A percentile compares a stretch with the other conserved stretches of the same genome.
phyloP scores from a whole-genome alignment of 1,140 invertebrate species.

The Galendromus occidentalis region DNA sequence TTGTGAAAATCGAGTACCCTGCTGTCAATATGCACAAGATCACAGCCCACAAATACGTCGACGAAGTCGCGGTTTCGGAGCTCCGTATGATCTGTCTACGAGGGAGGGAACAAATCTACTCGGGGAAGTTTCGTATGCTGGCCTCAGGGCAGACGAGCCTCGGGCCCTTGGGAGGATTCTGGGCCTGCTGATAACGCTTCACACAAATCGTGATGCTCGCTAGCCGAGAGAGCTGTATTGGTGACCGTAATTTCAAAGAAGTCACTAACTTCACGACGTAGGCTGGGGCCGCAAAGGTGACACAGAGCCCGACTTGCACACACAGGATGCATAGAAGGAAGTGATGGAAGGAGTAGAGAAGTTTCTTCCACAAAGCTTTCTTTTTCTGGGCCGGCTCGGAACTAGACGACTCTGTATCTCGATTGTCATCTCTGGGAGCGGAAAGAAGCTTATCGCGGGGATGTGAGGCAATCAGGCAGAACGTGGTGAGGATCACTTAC shows the following conservation, averaged over 20 bases:
- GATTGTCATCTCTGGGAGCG: not conserved
- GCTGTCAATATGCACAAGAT: not conserved
- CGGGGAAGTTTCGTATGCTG: not conserved
- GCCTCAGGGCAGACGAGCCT: not conserved
- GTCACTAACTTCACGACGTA: no score
- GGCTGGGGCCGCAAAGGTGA: no score
- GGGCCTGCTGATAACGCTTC: not conserved
- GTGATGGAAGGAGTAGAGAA: no score
- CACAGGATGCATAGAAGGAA: no score
- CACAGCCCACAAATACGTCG: not conserved
- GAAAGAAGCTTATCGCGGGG: not conserved
- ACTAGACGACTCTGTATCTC: not conserved
- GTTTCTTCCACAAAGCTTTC: not conserved
- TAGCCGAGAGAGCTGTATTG: not conserved
- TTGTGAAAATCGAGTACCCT: not conserved
- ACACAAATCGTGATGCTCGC: not conserved
- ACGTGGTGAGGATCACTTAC: not conserved
- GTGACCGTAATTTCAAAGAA: no score
- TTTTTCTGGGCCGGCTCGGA: not conserved
- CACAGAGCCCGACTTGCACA: no score
- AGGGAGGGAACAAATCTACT: not conserved
- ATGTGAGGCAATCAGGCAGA: not conserved
- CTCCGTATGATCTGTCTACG: not conserved
- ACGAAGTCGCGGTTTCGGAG: not conserved
- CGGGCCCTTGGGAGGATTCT: not conserved